Evolutionary conservation across 1,140 invertebrate genomes (phyloP).

Genomic region (Globodera rostochiensis): DNA sequence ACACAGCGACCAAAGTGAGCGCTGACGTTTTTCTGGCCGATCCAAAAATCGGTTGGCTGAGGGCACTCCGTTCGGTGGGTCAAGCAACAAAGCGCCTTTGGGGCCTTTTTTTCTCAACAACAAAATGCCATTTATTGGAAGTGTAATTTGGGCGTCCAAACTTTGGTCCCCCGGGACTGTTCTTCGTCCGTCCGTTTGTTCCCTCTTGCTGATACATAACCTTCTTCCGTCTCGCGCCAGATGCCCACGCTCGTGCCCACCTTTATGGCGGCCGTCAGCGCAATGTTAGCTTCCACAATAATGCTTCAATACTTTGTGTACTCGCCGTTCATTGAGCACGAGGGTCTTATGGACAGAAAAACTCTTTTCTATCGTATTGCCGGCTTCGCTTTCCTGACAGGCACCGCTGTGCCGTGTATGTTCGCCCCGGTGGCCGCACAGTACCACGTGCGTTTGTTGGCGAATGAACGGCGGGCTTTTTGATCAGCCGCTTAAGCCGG

Average conservation of each 20-base stretch:
- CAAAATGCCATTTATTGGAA: background rate
- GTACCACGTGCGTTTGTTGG: background rate
- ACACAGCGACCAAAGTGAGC: constrained; percentile 13
- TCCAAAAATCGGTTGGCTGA: background rate
- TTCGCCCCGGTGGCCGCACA: background rate
- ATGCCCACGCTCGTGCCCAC: background rate
- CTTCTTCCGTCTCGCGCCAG: background rate
- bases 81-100: background rate
- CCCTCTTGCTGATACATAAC: too few relatives aligned
- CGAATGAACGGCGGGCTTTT: background rate
- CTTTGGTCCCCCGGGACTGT: background rate
- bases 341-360: background rate
- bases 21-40: constrained; percentile 23
- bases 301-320: background rate
- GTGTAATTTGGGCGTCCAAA: background rate
- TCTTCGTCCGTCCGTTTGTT: background rate
- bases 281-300: background rate
- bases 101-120: background rate
- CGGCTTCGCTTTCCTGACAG: background rate
- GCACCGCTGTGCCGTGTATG: background rate
- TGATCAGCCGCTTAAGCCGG: background rate
- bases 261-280: background rate
- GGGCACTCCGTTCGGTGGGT: background rate
- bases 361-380: background rate
- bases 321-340: background rate